Evolutionary conservation across 2,113 vertebrate genomes (phyloP).

Genomic region (Alligator sinensis): DNA sequence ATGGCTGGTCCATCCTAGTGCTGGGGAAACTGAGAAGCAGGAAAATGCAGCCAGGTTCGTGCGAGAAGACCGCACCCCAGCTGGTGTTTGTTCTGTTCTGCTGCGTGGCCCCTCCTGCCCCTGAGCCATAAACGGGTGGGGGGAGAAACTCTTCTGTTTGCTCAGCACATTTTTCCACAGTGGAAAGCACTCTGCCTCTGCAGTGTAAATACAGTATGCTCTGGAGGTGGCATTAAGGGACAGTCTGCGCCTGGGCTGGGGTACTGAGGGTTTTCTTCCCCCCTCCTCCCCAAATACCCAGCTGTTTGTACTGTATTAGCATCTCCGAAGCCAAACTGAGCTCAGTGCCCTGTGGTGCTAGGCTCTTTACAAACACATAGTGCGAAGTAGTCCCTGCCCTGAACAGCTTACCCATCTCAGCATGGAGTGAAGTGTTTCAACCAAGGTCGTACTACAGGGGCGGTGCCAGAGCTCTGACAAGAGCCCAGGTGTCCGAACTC

Average conservation of each 20-base stretch:
- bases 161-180: background rate
- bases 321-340: background rate
- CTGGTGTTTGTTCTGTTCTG: background rate
- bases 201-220: background rate
- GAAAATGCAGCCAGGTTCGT: background rate
- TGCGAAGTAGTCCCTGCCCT: background rate
- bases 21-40: no score
- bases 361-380: background rate
- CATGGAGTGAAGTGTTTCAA: background rate
- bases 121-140: background rate
- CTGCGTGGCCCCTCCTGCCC: background rate
- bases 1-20: no score
- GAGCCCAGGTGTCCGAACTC: background rate
- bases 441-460: background rate
- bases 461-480: background rate
- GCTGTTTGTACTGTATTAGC: background rate
- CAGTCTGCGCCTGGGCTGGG: background rate
- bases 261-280: background rate
- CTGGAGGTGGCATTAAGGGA: no score
- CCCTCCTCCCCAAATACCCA: background rate
- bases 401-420: background rate
- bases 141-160: slow-evolving; percentile 42
- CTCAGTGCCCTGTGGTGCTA: background rate
- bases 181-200: background rate
- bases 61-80: background rate